A percentile compares a stretch with the other conserved stretches of the same genome.
These are phyloP conservation scores for Drosophila barbarae DNA, from an alignment of 2,888 invertebrate species.

Conservation along the genomic window DNA sequence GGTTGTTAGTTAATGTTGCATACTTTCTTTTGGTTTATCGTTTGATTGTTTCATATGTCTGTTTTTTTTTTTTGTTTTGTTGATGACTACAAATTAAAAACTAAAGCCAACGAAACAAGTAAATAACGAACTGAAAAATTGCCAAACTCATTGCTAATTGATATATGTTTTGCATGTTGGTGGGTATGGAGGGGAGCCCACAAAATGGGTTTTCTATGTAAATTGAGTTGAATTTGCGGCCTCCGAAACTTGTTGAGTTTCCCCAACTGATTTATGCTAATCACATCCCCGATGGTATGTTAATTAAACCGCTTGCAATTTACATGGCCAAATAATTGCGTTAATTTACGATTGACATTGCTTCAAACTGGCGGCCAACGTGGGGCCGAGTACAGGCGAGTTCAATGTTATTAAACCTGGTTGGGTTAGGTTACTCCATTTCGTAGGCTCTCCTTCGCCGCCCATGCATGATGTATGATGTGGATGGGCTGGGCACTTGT, in stretches of 20 bases:
- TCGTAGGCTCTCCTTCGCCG: conserved; percentile 40
- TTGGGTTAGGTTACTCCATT: conserved; percentile 22
- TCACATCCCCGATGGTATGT: conserved; percentile 37
- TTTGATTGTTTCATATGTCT: conserved; percentile 47
- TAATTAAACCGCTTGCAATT: conserved; percentile 41
- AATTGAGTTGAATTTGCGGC: conserved; percentile 35
- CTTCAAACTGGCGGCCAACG: conserved; percentile 12
- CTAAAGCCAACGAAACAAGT: conserved; percentile 36
- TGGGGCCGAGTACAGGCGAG: background rate
- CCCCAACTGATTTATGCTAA: conserved; percentile 59
- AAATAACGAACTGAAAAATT: conserved; percentile 25
- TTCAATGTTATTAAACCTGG: background rate
- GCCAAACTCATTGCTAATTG: conserved; percentile 36
- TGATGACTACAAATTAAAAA: conserved; percentile 60
- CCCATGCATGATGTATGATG: conserved; percentile 19
- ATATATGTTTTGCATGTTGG: conserved; percentile 2
- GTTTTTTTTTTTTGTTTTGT: conserved; percentile 36
- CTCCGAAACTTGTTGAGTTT: conserved; percentile 55
- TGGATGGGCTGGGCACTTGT: conserved; percentile 41
- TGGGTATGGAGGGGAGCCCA: conserved; percentile 34
- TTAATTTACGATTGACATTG: conserved; percentile 30
- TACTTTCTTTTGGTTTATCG: conserved; percentile 70
- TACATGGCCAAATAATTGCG: conserved; percentile 38
- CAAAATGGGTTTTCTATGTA: conserved; percentile 44
- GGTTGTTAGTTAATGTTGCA: conserved; percentile 73